Evolutionary conservation across 2,888 invertebrate genomes (phyloP).

Genomic region (Dicranocentrus wangi): DNA sequence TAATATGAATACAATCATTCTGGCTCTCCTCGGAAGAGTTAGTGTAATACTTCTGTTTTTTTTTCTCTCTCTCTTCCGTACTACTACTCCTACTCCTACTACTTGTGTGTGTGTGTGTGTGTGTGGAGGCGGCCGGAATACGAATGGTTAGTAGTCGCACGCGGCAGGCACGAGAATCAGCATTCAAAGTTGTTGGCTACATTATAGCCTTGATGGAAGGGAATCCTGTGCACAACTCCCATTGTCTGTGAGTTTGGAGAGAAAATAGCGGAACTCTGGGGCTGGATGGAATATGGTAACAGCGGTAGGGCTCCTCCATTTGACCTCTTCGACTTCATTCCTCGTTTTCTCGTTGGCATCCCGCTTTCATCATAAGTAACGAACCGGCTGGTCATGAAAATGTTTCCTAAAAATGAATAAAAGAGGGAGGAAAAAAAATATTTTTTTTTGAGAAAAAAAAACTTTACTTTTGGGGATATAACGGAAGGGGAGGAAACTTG

Average conservation of each 20-base stretch:
- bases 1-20: slow-evolving; percentile 57
- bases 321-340: slow-evolving; percentile 56
- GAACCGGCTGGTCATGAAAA: slow-evolving; percentile 63
- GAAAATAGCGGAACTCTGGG: too few relatives aligned
- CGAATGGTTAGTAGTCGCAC: slow-evolving; percentile 6
- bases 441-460: slow-evolving; percentile 18
- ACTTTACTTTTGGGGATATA: slow-evolving; percentile 4
- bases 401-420: slow-evolving; percentile 62
- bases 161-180: slow-evolving; percentile 38
- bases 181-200: slow-evolving; percentile 56
- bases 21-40: slow-evolving; percentile 57
- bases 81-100: neutral
- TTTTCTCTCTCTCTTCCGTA: slow-evolving; percentile 50
- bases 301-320: slow-evolving; percentile 58
- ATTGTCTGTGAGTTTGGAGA: too few relatives aligned
- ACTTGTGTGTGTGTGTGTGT: slow-evolving; percentile 15
- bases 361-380: slow-evolving; percentile 58
- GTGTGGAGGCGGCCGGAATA: slow-evolving; percentile 12
- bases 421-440: slow-evolving; percentile 34
- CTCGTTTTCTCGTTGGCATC: slow-evolving; percentile 49
- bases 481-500: neutral
- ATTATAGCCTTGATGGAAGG: slow-evolving; percentile 60
- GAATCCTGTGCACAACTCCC: slow-evolving; percentile 53
- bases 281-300: slow-evolving; percentile 63
- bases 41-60: slow-evolving; percentile 4